Evolutionary conservation across 2,113 vertebrate genomes (phyloP).

Genomic region (Hippocampus comes): DNA sequence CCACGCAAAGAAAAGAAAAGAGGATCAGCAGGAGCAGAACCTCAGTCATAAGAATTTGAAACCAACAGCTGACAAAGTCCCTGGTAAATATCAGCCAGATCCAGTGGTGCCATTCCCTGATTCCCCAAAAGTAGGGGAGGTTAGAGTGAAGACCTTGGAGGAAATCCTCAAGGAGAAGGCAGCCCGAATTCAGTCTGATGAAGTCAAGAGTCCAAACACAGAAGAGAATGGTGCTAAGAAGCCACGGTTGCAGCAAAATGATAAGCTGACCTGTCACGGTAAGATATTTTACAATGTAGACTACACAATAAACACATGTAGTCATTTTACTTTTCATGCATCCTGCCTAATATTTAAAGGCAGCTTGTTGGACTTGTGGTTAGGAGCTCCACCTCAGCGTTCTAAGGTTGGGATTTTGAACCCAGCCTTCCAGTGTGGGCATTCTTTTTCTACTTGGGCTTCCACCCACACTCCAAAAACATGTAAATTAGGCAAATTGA

Average conservation of each 20-base stretch:
- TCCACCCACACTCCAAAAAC: too few species aligned
- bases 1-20: conserved; percentile 73
- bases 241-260: conserved; percentile 60
- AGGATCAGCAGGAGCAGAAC: conserved; percentile 58
- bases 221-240: conserved; percentile 39
- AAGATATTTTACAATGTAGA: conserved; percentile 12
- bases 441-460: too few species aligned
- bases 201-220: conserved; percentile 13
- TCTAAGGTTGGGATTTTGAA: neutral
- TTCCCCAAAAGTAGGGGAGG: conserved; percentile 27
- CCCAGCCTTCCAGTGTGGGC: too few species aligned
- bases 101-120: neutral
- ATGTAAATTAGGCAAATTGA: too few species aligned
- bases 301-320: neutral
- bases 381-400: neutral
- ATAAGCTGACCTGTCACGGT: conserved; percentile 68
- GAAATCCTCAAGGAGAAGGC: conserved; percentile 92
- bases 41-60: conserved; percentile 15
- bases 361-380: neutral
- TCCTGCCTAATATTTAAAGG: neutral
- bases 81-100: conserved; percentile 14
- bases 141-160: conserved; percentile 86
- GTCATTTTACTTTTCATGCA: neutral
- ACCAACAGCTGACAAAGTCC: conserved; percentile 2
- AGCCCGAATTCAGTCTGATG: conserved; percentile 69